Evolutionary conservation across 2,888 invertebrate genomes (phyloP).

Genomic region (Lycia hirtaria): DNA sequence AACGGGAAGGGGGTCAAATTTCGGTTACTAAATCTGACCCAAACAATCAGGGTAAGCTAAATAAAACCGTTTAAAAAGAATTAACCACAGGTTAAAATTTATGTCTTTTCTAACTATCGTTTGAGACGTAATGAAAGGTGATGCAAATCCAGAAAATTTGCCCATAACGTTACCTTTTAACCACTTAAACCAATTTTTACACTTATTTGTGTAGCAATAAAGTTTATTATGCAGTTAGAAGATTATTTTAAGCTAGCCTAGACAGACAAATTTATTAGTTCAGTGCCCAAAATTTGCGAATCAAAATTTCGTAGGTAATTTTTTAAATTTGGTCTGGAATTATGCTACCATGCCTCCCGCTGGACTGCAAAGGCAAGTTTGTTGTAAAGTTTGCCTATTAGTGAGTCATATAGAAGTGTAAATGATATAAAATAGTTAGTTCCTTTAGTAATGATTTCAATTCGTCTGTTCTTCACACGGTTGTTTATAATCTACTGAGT

Average conservation of each 20-base stretch:
- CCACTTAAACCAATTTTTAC: background rate
- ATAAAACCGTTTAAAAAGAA: background rate
- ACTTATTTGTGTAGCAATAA: background rate
- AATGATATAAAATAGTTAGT: conserved; percentile 60
- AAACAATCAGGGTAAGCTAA: too few species aligned
- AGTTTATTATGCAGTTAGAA: background rate
- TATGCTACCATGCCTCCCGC: background rate
- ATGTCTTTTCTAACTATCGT: background rate
- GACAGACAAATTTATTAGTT: background rate
- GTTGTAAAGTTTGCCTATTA: conserved; percentile 21
- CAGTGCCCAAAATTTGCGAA: background rate
- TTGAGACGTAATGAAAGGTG: conserved; percentile 15
- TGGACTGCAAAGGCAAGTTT: background rate
- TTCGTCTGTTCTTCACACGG: conserved; percentile 46
- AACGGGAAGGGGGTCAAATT: too few species aligned
- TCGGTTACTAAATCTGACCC: too few species aligned
- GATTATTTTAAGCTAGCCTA: background rate
- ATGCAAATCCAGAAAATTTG: conserved; percentile 21
- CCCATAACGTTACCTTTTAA: background rate
- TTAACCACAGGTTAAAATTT: background rate
- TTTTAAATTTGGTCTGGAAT: background rate
- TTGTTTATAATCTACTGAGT: conserved; percentile 30
- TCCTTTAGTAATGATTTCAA: conserved; percentile 65
- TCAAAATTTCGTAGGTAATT: background rate
- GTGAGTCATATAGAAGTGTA: conserved; percentile 39